Percentiles rank a stretch among this genome's conserved stretches.
Evolutionary conservation across 2,797 vertebrate species (phyloP).

Genomic region (Clangula hyemalis): DNA sequence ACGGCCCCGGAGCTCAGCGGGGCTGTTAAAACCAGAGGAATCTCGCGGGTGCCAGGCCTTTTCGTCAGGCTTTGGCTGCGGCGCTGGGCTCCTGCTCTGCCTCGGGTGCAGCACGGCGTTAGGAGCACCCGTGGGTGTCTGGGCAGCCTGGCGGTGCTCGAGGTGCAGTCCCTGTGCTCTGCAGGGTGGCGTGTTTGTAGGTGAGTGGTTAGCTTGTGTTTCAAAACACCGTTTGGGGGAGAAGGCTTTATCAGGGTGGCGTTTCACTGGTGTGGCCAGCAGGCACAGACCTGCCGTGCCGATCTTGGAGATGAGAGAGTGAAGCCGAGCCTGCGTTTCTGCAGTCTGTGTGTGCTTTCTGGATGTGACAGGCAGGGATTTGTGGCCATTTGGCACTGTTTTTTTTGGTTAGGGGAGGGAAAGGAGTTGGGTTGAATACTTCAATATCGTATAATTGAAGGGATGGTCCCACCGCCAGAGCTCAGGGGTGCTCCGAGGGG

Average conservation of each 20-base stretch:
- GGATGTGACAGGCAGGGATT: not conserved
- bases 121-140: fast-evolving
- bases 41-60: not conserved
- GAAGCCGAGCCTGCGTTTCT: not conserved
- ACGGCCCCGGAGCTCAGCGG: fast-evolving
- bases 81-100: not conserved
- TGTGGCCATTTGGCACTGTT: fast-evolving
- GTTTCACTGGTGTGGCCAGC: fast-evolving
- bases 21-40: not conserved
- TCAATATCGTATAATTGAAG: fast-evolving
- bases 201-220: not conserved
- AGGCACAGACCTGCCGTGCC: fast-evolving
- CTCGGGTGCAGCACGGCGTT: not conserved
- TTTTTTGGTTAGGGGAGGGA: no score
- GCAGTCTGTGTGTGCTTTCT: no score
- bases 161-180: not conserved
- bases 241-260: no score
- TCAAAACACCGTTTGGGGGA: not conserved
- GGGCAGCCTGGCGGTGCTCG: fast-evolving
- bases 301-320: fast-evolving
- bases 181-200: not conserved
- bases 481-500: not conserved
- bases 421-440: not conserved
- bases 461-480: not conserved
- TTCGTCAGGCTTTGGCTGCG: not conserved